phyloP scores from a whole-genome alignment of 2,888 invertebrate genomes.

The Odontocolon sp. region DNA sequence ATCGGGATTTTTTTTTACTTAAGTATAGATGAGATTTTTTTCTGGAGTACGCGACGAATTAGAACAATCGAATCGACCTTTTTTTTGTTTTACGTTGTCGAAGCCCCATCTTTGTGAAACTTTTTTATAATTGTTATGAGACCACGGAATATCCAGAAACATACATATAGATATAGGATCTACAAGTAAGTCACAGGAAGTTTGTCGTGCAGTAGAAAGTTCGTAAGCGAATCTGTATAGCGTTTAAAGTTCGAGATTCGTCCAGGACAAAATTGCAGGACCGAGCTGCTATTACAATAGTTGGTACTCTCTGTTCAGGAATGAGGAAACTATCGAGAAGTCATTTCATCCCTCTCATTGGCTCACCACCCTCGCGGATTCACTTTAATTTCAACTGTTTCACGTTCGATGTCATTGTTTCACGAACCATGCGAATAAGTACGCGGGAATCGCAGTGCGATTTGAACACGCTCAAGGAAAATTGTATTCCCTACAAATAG shows the following conservation, averaged over 20 bases:
- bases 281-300: conserved; percentile 6
- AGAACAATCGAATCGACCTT: conserved; percentile 2
- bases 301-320: background rate
- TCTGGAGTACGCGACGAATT: no score
- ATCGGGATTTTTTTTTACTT: no score
- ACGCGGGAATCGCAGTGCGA: background rate
- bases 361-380: conserved; percentile 11
- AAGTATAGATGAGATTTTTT: background rate
- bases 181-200: conserved; percentile 22
- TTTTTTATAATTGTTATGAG: conserved; percentile 40
- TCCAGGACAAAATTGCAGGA: conserved; percentile 27
- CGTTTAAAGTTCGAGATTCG: conserved; percentile 42
- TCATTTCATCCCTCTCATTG: conserved; percentile 42
- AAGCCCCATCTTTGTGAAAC: conserved; percentile 15
- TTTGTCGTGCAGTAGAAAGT: conserved; percentile 36
- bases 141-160: conserved; percentile 17
- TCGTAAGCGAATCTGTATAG: conserved; percentile 37
- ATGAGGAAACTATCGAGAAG: conserved; percentile 55
- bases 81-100: background rate
- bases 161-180: conserved; percentile 2
- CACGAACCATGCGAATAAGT: background rate
- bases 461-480: background rate
- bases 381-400: conserved; percentile 19
- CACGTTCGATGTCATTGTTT: conserved; percentile 13
- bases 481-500: background rate